Evolutionary conservation across 1,140 invertebrate genomes (phyloP).

Genomic region (Diorhabda elongata): DNA sequence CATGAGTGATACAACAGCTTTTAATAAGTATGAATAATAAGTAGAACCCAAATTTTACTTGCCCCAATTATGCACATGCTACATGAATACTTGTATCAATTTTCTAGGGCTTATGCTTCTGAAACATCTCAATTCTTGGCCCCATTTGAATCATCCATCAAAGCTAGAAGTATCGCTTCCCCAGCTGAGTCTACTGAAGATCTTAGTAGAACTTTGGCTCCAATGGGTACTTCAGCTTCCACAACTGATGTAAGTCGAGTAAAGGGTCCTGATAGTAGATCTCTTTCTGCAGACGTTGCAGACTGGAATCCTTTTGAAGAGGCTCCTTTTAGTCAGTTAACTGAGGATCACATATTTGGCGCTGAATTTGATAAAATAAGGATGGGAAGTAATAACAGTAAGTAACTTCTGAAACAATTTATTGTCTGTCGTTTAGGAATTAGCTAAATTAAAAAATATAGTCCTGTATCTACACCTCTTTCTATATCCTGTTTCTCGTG

Average conservation of each 20-base stretch:
- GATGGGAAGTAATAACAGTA: slow-evolving; percentile 67
- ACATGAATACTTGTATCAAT: not conserved
- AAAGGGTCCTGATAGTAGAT: slow-evolving; percentile 50
- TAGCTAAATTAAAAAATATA: too few species aligned
- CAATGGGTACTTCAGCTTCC: slow-evolving; percentile 40
- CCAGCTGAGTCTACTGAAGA: slow-evolving; percentile 31
- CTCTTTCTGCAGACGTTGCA: slow-evolving; percentile 59
- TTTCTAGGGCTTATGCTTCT: slow-evolving; percentile 65
- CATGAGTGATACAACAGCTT: slow-evolving; percentile 82
- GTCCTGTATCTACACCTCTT: too few species aligned
- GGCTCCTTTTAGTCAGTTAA: slow-evolving; percentile 67
- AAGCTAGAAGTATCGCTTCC: slow-evolving; percentile 49
- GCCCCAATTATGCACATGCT: not conserved
- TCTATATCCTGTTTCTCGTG: too few species aligned
- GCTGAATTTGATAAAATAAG: slow-evolving; percentile 83
- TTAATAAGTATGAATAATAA: slow-evolving; percentile 63
- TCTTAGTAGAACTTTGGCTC: slow-evolving; percentile 32
- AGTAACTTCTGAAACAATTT: slow-evolving; percentile 41
- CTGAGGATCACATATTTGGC: slow-evolving; percentile 81
- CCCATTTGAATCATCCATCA: slow-evolving; percentile 66
- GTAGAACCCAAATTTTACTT: too few species aligned
- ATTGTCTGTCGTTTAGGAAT: not conserved
- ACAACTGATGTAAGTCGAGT: slow-evolving; percentile 43
- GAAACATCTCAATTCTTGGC: slow-evolving; percentile 73
- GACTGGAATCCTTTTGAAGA: slow-evolving; percentile 82